A percentile compares a stretch with the other conserved stretches of the same genome.
These are phyloP conservation scores for Platysteira castanea DNA, from an alignment of 2,113 vertebrate genomes.

Conservation along the genomic window DNA sequence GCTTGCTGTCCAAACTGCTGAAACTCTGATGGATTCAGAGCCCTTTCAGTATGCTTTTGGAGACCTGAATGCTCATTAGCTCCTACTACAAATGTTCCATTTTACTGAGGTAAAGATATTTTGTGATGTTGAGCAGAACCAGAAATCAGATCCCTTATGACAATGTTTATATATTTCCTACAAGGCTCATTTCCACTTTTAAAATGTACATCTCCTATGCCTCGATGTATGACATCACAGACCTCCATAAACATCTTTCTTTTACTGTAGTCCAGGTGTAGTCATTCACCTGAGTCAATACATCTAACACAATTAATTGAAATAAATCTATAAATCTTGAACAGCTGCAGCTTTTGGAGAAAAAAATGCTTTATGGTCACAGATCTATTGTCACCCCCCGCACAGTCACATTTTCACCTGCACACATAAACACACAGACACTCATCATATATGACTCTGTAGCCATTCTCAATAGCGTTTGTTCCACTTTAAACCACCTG, in stretches of 20 bases:
- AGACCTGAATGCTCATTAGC: not conserved
- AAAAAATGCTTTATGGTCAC: constrained; percentile 11
- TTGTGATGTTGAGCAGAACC: constrained; percentile 4
- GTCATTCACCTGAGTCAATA: constrained; percentile 22
- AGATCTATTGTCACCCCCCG: constrained; percentile 25
- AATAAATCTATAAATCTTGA: not conserved
- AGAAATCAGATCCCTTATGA: not conserved
- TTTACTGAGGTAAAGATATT: not conserved
- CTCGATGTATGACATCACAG: not conserved
- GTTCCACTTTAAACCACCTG: constrained; percentile 69
- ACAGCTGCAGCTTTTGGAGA: not conserved
- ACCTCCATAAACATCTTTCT: not conserved
- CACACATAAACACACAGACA: constrained; percentile 27
- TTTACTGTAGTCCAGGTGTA: not conserved
- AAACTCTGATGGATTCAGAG: not conserved
- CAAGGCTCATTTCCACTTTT: not conserved
- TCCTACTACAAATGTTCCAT: not conserved
- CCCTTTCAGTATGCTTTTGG: not conserved
- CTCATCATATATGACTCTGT: constrained; percentile 47
- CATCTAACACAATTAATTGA: not conserved
- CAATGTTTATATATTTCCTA: constrained; percentile 23
- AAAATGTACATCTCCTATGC: not conserved
- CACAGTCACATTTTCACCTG: constrained; percentile 66
- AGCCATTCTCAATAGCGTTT: constrained; percentile 53
- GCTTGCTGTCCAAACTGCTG: not conserved